Evolutionary conservation across 2,888 invertebrate species (phyloP).

Genomic region (Melolontha melolontha): DNA sequence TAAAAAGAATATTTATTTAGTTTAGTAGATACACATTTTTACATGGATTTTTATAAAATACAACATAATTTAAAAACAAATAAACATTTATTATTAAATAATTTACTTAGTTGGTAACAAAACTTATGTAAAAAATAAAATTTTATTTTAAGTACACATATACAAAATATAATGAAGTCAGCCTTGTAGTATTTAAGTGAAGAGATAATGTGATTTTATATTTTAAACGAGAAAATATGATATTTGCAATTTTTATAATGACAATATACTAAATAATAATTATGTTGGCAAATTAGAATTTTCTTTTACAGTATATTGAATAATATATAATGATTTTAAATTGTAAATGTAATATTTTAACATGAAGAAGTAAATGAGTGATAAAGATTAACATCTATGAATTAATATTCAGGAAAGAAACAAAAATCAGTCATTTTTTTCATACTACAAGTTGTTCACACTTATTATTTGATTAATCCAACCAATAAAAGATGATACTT

Average conservation of each 20-base stretch:
- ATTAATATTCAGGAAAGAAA: neutral
- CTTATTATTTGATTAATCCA: slow-evolving; percentile 98
- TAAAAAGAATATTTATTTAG: too few species aligned
- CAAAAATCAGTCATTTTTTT: slow-evolving; percentile 31
- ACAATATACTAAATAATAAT: too few species aligned
- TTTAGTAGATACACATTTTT: too few species aligned
- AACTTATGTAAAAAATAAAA: slow-evolving; percentile 40
- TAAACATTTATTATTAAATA: slow-evolving; percentile 40
- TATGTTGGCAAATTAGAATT: too few species aligned
- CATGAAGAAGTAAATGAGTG: neutral
- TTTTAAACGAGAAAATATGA: neutral
- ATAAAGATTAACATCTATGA: neutral
- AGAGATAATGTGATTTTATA: neutral
- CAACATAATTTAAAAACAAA: slow-evolving; percentile 29
- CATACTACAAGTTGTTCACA: slow-evolving; percentile 84
- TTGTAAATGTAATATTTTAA: neutral
- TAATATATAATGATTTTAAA: neutral
- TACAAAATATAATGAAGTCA: slow-evolving; percentile 39
- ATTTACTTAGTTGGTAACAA: slow-evolving; percentile 52
- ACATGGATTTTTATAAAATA: too few species aligned
- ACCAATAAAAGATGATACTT: slow-evolving; percentile 94
- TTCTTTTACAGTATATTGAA: neutral
- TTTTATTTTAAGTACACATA: slow-evolving; percentile 46
- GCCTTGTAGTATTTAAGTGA: slow-evolving; percentile 22
- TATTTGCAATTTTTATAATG: too few species aligned